Base-by-base conservation (phyloP, 2,888 invertebrate genomes). In the Tanytarsus gracilentus region DNA sequence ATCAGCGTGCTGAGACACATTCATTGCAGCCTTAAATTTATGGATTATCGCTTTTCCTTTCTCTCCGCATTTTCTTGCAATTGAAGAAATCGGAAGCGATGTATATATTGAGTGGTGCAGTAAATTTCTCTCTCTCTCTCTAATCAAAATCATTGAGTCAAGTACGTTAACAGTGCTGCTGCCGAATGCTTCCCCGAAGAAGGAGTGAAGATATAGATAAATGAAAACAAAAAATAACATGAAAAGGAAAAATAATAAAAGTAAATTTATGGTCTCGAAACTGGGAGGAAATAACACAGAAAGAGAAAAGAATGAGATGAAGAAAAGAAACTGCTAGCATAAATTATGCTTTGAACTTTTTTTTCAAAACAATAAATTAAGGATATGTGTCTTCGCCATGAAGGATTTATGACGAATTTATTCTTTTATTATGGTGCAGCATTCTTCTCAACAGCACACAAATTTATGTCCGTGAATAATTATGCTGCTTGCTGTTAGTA, bases 351-450 rank as follows among this genome's bases (percentile, higher is more conserved):
- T 40, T 55, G 55, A 55, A 55, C 55, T 55, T 55, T 55, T 27
- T 14, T 18, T 18, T 49, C 62, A 29, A 51, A 27, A 64, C 63
- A 64, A 65, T 63, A 65, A 64, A 64, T 65, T 63, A 62, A 55
- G 62, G 64, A 65, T 63, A 63, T 63, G 61, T 65, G 65, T 64
- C 64, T 61, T 62, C 62, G 61, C 44, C 61, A 53, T 65, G 65
- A 65, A 63, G 63, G 65, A 65, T 65, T 65, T 65, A 65, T 65
- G 64, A 65, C 63, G 63, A 65, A 64, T 64, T 65, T 65, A 65
- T 65, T 65, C 65, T 62, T 62, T 63, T 62, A 36, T 51, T 51
- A 51, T 30, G 30, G 29, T 51, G 51, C 39, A 55, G 40, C 40
- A 16, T 39, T 36, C 36, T 39, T 53, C 21, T 36, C 36, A 16